These are phyloP conservation scores for Rhea americana DNA, from an alignment of 2,113 vertebrate species.

Conservation along the genomic window DNA sequence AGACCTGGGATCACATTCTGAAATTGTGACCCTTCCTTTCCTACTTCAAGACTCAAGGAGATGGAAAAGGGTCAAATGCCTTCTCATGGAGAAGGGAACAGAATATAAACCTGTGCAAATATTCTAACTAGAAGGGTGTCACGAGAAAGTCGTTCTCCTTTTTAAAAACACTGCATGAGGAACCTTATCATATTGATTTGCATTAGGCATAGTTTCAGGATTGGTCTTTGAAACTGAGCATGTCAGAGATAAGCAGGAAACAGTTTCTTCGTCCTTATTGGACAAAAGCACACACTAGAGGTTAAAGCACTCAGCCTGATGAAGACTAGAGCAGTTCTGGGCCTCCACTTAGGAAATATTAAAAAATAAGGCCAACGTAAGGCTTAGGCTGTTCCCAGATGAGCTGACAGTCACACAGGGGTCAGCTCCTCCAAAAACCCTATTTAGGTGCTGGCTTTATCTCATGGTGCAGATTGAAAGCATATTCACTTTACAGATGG, in stretches of 20 bases:
- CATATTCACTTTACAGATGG: not conserved
- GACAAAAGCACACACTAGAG: not conserved
- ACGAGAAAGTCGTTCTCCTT: accelerated
- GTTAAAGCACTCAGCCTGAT: not conserved
- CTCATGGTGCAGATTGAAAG: not conserved
- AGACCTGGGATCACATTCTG: not conserved
- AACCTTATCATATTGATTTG: not conserved
- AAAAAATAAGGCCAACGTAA: not conserved
- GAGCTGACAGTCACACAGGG: accelerated
- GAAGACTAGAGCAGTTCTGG: not conserved
- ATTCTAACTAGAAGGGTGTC: not conserved
- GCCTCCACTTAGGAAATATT: not conserved
- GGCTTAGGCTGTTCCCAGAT: not conserved
- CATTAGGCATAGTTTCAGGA: not conserved
- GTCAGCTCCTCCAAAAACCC: not conserved
- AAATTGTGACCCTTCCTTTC: not conserved
- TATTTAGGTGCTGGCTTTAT: not conserved
- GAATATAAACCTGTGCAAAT: accelerated
- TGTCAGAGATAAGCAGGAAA: not conserved
- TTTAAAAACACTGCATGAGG: not conserved
- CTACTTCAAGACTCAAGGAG: not conserved
- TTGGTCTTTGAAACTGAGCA: accelerated
- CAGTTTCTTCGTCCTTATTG: no score
- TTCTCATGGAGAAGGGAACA: not conserved
- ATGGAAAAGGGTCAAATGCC: not conserved